Evolutionary conservation across 2,113 vertebrate species (phyloP).

Genomic region (Anarrhichthys ocellatus): DNA sequence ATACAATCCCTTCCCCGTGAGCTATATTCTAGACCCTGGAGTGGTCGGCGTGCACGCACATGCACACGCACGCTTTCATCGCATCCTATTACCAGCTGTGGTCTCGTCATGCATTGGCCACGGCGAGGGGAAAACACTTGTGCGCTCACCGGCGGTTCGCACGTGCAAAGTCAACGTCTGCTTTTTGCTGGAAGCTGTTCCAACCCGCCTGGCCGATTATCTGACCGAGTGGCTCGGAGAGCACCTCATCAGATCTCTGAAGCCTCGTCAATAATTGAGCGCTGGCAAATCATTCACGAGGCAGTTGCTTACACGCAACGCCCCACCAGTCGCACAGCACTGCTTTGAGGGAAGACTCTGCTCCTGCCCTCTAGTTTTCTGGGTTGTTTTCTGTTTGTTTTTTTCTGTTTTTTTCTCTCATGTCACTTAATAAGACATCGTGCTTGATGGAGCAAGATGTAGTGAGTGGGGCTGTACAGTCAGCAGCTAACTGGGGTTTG

Average conservation of each 20-base stretch:
- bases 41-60: conserved; percentile 24
- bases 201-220: conserved; percentile 22
- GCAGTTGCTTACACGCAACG: conserved; percentile 34
- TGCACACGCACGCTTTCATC: conserved; percentile 32
- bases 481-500: conserved; percentile 59
- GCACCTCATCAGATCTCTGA: conserved; percentile 74
- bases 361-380: conserved; percentile 2
- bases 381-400: conserved; percentile 22
- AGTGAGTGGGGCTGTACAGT: conserved; percentile 1
- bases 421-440: conserved; percentile 19
- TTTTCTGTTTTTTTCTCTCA: conserved; percentile 13
- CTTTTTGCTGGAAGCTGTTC: conserved; percentile 39
- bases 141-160: conserved; percentile 36
- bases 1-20: conserved; percentile 54
- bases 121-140: conserved; percentile 48
- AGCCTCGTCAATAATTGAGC: conserved; percentile 74
- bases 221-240: conserved; percentile 26
- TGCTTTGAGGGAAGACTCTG: conserved; percentile 6
- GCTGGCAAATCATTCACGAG: conserved; percentile 79
- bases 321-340: conserved; percentile 6
- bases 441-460: conserved; percentile 45
- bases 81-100: conserved; percentile 50
- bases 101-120: conserved; percentile 60
- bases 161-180: conserved; percentile 33
- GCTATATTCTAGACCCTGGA: conserved; percentile 42